Conservation (phyloP, 2,797 vertebrate species). For the Lagocephalus sceleratus region DNA sequence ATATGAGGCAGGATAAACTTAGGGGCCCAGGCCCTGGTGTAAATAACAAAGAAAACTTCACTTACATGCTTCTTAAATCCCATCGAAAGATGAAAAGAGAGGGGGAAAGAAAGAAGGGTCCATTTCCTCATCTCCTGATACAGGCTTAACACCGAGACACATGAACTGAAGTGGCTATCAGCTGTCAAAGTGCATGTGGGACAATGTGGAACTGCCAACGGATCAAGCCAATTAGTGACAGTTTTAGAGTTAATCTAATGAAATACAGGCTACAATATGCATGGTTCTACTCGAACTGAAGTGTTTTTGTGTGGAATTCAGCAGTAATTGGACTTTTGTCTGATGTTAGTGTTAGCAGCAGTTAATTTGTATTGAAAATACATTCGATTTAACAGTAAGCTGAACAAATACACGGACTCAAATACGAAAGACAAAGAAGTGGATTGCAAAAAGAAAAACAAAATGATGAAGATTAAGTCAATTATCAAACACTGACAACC, state of each 20-base stretch:
- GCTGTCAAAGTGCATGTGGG: slow-evolving; percentile 35
- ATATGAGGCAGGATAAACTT: slow-evolving; percentile 81
- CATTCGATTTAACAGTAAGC: too few species aligned
- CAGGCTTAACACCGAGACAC: slow-evolving; percentile 71
- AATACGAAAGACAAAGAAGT: too few species aligned
- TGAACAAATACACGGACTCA: too few species aligned
- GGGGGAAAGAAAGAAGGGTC: slow-evolving; percentile 46
- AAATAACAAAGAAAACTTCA: slow-evolving; percentile 78
- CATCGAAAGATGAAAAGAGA: slow-evolving; percentile 64
- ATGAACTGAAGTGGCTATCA: slow-evolving; percentile 68
- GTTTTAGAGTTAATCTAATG: too few species aligned
- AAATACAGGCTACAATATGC: too few species aligned
- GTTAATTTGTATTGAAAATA: not conserved
- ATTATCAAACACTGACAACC: too few species aligned
- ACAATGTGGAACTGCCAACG: not conserved
- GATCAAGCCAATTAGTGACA: not conserved
- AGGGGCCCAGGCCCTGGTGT: slow-evolving; percentile 73
- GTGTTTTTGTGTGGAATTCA: too few species aligned
- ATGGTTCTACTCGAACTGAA: too few species aligned
- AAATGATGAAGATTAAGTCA: too few species aligned
- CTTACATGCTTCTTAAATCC: slow-evolving; percentile 81
- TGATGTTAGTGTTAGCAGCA: not conserved
- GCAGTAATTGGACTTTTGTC: not conserved
- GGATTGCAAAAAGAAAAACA: too few species aligned
- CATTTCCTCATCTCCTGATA: slow-evolving; percentile 73